These are phyloP conservation scores for Papilio gigon DNA, from an alignment of 2,888 invertebrate species.

Conservation along the genomic window DNA sequence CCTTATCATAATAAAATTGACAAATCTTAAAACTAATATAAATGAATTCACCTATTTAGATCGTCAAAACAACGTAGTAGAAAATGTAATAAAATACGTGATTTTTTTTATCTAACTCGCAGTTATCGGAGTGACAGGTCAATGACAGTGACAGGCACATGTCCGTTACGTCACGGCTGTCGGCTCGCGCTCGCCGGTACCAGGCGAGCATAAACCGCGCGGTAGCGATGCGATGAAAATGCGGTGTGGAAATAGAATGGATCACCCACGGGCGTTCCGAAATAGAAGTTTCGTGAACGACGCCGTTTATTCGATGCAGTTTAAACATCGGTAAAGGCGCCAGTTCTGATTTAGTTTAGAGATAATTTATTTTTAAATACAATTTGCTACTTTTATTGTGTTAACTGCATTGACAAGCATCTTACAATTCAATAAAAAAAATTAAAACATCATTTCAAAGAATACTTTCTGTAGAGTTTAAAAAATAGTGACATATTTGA, in stretches of 20 bases:
- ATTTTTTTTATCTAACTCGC: slow-evolving; percentile 7
- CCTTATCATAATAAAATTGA: too few species aligned
- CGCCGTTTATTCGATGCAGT: slow-evolving; percentile 37
- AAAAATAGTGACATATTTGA: too few species aligned
- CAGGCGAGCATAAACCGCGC: slow-evolving; percentile 63
- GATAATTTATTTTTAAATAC: slow-evolving; percentile 35
- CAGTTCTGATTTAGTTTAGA: slow-evolving; percentile 25
- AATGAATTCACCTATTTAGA: too few species aligned
- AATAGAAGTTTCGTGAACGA: slow-evolving; percentile 56
- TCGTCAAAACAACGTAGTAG: too few species aligned
- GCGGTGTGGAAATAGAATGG: slow-evolving; percentile 73
- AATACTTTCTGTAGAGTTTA: too few species aligned
- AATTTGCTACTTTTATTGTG: slow-evolving; percentile 26
- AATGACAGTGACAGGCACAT: slow-evolving; percentile 69
- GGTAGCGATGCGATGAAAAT: slow-evolving; percentile 53
- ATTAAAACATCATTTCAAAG: too few species aligned
- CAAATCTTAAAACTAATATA: too few species aligned
- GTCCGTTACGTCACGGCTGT: slow-evolving; percentile 79
- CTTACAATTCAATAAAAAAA: too few species aligned
- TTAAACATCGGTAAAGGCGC: slow-evolving; percentile 29
- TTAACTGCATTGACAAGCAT: neutral
- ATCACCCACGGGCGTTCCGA: slow-evolving; percentile 63
- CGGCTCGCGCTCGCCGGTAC: slow-evolving; percentile 61
- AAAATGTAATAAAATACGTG: too few species aligned
- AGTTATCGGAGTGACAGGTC: slow-evolving; percentile 56